Percentiles rank a stretch among this genome's conserved stretches.
Evolutionary conservation across 2,113 vertebrate species (phyloP).

Genomic region (Calyptommatus sinebrachiatus): DNA sequence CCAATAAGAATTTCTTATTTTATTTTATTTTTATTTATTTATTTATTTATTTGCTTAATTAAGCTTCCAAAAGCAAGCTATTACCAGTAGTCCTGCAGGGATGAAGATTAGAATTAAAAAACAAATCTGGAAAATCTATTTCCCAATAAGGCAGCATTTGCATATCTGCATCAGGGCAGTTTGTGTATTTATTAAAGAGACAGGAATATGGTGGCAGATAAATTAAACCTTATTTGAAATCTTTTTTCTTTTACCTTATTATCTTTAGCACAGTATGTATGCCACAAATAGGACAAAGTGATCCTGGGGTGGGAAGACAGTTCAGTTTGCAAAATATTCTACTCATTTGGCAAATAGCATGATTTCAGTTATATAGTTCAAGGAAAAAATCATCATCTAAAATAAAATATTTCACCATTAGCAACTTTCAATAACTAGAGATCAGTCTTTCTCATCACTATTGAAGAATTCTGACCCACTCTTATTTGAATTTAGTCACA

Average conservation of each 20-base stretch:
- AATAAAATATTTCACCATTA: too few relatives aligned
- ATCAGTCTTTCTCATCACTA: too few relatives aligned
- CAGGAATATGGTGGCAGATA: slow-evolving; percentile 26
- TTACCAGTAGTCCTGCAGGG: slow-evolving; percentile 44
- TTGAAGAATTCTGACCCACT: too few relatives aligned
- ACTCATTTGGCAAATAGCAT: background rate
- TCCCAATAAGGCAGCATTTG: slow-evolving; percentile 28
- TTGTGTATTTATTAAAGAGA: slow-evolving; percentile 30
- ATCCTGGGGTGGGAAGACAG: background rate
- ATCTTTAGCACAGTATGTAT: background rate
- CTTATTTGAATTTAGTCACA: too few relatives aligned
- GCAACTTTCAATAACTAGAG: too few relatives aligned
- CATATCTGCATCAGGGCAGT: slow-evolving; percentile 29
- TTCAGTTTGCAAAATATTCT: background rate
- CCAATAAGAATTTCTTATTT: slow-evolving; percentile 51
- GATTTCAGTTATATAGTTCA: background rate
- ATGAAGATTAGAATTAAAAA: slow-evolving; percentile 43
- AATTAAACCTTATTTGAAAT: background rate
- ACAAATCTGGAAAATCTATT: slow-evolving; percentile 1
- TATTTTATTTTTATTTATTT: too few relatives aligned
- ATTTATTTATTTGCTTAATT: slow-evolving; percentile 53
- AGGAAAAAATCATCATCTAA: too few relatives aligned
- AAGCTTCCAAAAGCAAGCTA: slow-evolving; percentile 47
- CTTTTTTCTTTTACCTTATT: background rate
- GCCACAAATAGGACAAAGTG: background rate